Evolutionary conservation across 2,113 vertebrate species (phyloP).

Genomic region (Larimichthys polyactis): DNA sequence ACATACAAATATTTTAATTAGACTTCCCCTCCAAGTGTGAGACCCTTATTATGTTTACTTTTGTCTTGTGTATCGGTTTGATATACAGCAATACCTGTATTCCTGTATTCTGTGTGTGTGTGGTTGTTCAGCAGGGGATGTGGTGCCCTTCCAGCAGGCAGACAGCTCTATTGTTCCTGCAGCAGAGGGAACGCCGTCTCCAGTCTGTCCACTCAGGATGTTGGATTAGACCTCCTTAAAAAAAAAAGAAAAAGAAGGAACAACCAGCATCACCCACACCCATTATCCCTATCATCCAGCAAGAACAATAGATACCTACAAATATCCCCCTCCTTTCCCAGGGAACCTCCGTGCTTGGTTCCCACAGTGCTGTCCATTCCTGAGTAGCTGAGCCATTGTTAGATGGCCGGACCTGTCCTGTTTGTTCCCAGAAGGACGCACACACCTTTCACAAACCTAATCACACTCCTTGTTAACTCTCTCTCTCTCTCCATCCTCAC

Average conservation of each 20-base stretch:
- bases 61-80: background rate
- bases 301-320: conserved; percentile 72
- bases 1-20: background rate
- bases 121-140: conserved; percentile 46
- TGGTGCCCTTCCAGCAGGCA: conserved; percentile 59
- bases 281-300: conserved; percentile 65
- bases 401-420: conserved; percentile 53
- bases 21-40: background rate
- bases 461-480: conserved; percentile 30
- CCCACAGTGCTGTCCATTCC: conserved; percentile 72
- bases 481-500: conserved; percentile 12
- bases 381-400: conserved; percentile 69
- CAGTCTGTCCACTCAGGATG: conserved; percentile 74
- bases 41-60: background rate
- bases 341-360: conserved; percentile 57
- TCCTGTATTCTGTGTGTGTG: conserved; percentile 2
- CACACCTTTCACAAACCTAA: conserved; percentile 36
- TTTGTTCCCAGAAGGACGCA: conserved; percentile 59
- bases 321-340: conserved; percentile 68
- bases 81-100: conserved; percentile 14
- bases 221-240: conserved; percentile 58
- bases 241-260: conserved; percentile 24
- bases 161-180: conserved; percentile 76
- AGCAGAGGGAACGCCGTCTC: conserved; percentile 63
- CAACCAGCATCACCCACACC: conserved; percentile 66